Percentiles rank a stretch among this genome's conserved stretches.
phyloP scores from a whole-genome alignment of 2,888 invertebrate genomes.

The Hofmannophila pseudospretella region DNA sequence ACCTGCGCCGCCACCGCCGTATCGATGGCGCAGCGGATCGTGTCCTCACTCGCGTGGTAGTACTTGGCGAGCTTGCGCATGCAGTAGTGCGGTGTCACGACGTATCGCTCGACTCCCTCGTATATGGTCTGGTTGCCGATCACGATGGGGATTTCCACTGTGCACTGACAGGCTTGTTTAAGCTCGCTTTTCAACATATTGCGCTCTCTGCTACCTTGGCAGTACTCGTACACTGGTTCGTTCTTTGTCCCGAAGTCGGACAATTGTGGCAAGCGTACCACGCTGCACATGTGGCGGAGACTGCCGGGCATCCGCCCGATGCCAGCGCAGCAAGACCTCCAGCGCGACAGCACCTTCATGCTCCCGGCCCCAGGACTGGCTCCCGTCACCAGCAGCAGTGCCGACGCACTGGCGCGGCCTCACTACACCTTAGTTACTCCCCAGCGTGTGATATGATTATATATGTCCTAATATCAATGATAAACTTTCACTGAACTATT shows the following conservation, averaged over 20 bases:
- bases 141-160: slow-evolving; percentile 95
- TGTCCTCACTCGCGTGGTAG: slow-evolving; percentile 91
- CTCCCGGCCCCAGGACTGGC: too few species aligned
- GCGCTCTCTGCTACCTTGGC: slow-evolving; percentile 89
- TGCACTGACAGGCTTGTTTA: slow-evolving; percentile 77
- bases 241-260: slow-evolving; percentile 84
- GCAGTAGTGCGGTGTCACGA: slow-evolving; percentile 95
- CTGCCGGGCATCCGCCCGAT: neutral
- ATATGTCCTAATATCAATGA: too few species aligned
- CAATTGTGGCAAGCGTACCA: slow-evolving; percentile 82
- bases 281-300: slow-evolving; percentile 65
- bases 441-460: too few species aligned
- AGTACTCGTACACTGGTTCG: slow-evolving; percentile 88
- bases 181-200: slow-evolving; percentile 83
- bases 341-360: neutral
- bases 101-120: slow-evolving; percentile 85
- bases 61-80: slow-evolving; percentile 91
- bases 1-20: slow-evolving; percentile 86
- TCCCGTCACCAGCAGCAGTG: too few species aligned
- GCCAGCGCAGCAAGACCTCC: neutral
- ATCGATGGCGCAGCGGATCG: slow-evolving; percentile 91
- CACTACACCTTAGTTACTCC: too few species aligned
- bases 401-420: too few species aligned
- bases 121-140: slow-evolving; percentile 92
- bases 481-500: too few species aligned